Conservation (phyloP, 2,113 vertebrate species). For the Trachemys scripta region DNA sequence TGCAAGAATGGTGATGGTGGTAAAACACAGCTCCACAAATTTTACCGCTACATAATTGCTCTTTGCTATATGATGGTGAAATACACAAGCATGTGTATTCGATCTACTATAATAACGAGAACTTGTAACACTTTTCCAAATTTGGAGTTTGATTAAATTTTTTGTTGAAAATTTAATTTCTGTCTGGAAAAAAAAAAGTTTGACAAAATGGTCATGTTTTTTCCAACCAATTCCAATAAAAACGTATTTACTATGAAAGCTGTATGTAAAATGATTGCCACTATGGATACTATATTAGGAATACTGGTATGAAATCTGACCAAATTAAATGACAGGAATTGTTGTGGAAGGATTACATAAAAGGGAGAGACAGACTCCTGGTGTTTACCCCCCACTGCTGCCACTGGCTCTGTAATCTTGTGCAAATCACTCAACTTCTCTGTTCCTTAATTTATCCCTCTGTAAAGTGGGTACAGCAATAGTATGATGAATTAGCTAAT, state of each 20-base stretch:
- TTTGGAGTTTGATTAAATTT: not conserved
- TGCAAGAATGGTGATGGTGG: not conserved
- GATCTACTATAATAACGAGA: not conserved
- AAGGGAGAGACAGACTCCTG: not conserved
- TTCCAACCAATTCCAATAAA: not conserved
- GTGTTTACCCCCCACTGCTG: not conserved
- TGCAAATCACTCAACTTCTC: not conserved
- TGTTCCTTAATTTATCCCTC: not conserved
- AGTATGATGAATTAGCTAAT: not conserved
- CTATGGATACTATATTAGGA: not conserved
- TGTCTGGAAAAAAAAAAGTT: not conserved
- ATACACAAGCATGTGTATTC: not conserved
- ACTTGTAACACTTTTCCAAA: not conserved
- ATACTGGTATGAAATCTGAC: not conserved
- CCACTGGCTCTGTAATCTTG: not conserved
- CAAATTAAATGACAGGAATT: not conserved
- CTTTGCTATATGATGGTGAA: not conserved
- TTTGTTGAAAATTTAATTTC: not conserved
- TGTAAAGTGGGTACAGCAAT: not conserved
- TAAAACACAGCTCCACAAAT: not conserved
- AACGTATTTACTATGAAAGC: not conserved
- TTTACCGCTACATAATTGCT: not conserved
- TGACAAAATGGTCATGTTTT: not conserved
- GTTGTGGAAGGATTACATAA: not conserved
- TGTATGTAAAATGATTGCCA: not conserved